Evolutionary conservation across 2,113 vertebrate species (phyloP).

Genomic region (Gila orcuttii): DNA sequence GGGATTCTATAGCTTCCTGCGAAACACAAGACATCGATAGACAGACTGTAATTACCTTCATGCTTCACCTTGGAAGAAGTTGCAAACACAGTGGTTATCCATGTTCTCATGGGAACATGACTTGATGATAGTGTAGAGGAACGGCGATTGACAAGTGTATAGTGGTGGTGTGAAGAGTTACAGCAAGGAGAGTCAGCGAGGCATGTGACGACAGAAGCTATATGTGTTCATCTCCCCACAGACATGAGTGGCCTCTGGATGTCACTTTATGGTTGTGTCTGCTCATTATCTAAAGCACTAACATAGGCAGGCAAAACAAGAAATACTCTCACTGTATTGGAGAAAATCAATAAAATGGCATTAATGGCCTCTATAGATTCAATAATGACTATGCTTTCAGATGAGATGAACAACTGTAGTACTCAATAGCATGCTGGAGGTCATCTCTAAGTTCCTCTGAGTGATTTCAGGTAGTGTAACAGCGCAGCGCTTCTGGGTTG

Average conservation of each 20-base stretch:
- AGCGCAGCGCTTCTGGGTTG: too few relatives aligned
- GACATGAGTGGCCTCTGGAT: conserved; percentile 60
- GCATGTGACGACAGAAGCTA: conserved; percentile 70
- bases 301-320: conserved; percentile 36
- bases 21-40: conserved; percentile 4
- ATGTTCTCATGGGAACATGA: conserved; percentile 21
- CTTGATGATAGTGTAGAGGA: conserved; percentile 41
- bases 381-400: conserved; percentile 26
- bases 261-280: conserved; percentile 45
- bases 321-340: conserved; percentile 31
- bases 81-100: neutral
- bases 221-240: conserved; percentile 62
- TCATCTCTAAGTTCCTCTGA: neutral
- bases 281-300: conserved; percentile 46
- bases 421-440: neutral
- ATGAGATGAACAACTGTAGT: neutral
- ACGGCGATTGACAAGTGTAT: conserved; percentile 31
- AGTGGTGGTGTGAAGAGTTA: conserved; percentile 59
- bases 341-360: conserved; percentile 38
- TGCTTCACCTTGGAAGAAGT: conserved; percentile 39
- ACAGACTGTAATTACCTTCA: conserved; percentile 35
- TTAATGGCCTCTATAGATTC: neutral
- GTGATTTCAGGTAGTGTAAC: too few relatives aligned
- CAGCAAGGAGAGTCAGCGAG: conserved; percentile 64
- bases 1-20: neutral